Conservation (phyloP, 2,888 invertebrate species). For the Rhogogaster chlorosoma region DNA sequence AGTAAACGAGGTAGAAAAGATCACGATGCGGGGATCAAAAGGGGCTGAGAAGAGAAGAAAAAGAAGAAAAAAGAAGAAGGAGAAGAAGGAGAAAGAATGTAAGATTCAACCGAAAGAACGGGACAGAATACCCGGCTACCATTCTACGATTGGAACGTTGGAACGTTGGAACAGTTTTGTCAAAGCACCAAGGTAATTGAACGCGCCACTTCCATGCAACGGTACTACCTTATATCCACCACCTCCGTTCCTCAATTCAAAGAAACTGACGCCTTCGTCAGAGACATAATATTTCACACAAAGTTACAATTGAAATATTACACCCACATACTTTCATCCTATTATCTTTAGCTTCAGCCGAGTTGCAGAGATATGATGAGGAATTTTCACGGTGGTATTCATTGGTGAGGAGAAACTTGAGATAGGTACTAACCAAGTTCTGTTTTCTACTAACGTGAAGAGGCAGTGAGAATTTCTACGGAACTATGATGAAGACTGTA, state of each 20-base stretch:
- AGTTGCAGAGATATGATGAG: not conserved
- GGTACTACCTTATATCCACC: not conserved
- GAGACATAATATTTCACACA: not conserved
- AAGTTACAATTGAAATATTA: constrained; percentile 30
- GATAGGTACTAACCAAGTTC: not conserved
- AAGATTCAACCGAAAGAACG: not conserved
- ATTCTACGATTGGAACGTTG: constrained; percentile 11
- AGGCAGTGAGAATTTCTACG: not conserved
- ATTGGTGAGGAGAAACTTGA: not conserved
- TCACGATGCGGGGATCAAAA: constrained; percentile 44
- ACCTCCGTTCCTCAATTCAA: not conserved
- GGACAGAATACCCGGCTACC: constrained; percentile 19
- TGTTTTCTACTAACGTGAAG: not conserved
- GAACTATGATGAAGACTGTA: not conserved
- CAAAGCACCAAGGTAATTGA: constrained; percentile 36
- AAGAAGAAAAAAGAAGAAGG: not conserved
- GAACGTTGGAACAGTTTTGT: constrained; percentile 44
- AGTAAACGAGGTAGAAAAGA: constrained; percentile 37
- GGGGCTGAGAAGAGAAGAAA: not conserved
- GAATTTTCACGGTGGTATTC: not conserved
- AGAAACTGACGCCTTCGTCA: constrained; percentile 18
- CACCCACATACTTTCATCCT: not conserved
- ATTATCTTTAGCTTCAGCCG: not conserved
- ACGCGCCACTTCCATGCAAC: constrained; percentile 30
- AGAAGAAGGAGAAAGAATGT: not conserved